Percentiles rank a stretch among this genome's conserved stretches.
phyloP scores from a whole-genome alignment of 2,888 invertebrate species.

The Eucera pruinosa region DNA sequence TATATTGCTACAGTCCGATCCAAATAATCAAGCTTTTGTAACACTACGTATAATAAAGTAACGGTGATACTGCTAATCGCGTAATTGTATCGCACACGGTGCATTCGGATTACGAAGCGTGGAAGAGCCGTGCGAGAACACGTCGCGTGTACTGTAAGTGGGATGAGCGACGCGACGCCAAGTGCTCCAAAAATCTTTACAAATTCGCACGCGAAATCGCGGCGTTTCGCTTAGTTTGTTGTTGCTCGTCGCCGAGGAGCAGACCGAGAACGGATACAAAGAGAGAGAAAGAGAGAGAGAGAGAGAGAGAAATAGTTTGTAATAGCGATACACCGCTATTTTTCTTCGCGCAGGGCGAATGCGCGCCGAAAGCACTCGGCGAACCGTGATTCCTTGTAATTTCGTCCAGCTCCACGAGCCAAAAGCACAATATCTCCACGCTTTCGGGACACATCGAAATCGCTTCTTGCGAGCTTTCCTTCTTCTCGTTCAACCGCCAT shows the following conservation, averaged over 20 bases:
- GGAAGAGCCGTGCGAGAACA: conserved; percentile 14
- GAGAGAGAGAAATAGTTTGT: too few relatives aligned
- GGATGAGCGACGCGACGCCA: conserved; percentile 7
- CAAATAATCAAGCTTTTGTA: conserved; percentile 84
- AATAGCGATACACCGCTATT: too few relatives aligned
- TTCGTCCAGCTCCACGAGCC: conserved; percentile 73
- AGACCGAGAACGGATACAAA: too few relatives aligned
- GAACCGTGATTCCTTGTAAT: conserved; percentile 69
- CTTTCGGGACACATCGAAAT: conserved; percentile 43
- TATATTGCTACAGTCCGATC: conserved; percentile 84
- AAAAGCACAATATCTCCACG: conserved; percentile 51
- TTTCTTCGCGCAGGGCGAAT: conserved; percentile 51
- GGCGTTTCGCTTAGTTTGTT: conserved; percentile 2
- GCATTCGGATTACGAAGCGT: conserved; percentile 41
- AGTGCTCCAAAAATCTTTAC: conserved; percentile 74
- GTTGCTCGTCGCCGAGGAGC: too few relatives aligned
- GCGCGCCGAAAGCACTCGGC: conserved; percentile 50
- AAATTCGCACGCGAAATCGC: conserved; percentile 61
- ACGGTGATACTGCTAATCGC: conserved; percentile 80
- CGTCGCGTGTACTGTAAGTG: conserved; percentile 29
- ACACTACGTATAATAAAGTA: conserved; percentile 82
- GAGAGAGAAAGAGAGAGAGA: too few relatives aligned
- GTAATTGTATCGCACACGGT: conserved; percentile 74
- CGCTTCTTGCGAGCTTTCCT: conserved; percentile 44
- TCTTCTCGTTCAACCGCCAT: conserved; percentile 24